Percentiles rank a stretch among this genome's conserved stretches.
Conservation (phyloP, 2,797 vertebrate genomes). For the Tapera naevia region DNA sequence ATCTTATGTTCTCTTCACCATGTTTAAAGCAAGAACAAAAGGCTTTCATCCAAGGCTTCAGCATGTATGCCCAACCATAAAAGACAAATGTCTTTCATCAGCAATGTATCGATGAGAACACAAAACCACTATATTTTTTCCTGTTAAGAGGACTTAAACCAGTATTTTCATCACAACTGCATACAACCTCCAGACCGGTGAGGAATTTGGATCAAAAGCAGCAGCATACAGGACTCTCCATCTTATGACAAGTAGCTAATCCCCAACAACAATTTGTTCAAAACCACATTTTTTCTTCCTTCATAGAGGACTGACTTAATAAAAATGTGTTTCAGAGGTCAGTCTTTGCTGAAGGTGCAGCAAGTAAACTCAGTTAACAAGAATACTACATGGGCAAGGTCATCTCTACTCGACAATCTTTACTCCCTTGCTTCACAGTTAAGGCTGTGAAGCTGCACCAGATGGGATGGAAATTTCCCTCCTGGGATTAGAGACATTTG, state of each 20-base stretch:
- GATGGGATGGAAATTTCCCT: background rate
- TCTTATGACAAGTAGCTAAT: background rate
- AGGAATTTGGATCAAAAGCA: background rate
- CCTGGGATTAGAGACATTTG: slow-evolving; percentile 2
- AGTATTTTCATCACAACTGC: background rate
- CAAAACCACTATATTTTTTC: background rate
- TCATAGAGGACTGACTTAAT: background rate
- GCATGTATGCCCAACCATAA: background rate
- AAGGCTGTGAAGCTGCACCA: background rate
- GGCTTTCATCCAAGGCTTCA: background rate
- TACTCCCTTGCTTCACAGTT: background rate
- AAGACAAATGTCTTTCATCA: background rate
- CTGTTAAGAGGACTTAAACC: background rate
- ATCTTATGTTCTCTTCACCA: background rate
- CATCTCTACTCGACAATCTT: background rate
- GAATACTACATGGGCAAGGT: background rate
- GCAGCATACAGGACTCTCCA: background rate
- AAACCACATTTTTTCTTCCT: background rate
- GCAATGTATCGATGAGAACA: background rate
- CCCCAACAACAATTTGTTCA: background rate
- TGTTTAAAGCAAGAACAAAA: background rate
- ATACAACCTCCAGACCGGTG: background rate
- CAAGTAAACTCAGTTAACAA: background rate
- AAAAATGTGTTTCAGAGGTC: background rate
- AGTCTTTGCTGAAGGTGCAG: background rate